These are phyloP conservation scores for Chrysaora quinquecirrha DNA, from an alignment of 30 jellyfish, hydroid and myxozoan species.

Conservation along the genomic window DNA sequence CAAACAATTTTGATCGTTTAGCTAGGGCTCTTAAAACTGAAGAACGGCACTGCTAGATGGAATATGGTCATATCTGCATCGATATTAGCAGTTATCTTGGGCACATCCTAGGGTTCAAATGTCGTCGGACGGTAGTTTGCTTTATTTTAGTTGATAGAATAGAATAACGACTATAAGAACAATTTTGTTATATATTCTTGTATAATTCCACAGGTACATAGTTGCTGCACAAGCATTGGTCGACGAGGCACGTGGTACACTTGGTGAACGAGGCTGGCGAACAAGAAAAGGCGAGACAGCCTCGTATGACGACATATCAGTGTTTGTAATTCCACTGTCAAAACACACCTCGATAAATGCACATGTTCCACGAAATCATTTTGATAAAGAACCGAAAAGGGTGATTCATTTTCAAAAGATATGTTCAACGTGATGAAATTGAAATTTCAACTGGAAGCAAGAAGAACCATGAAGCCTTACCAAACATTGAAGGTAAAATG, in stretches of 20 bases:
- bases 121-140: no score
- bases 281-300: constrained; percentile 87
- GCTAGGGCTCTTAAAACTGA: no score
- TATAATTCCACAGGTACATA: constrained; percentile 68
- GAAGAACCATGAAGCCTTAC: not conserved
- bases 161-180: no score
- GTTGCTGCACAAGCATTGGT: constrained; percentile 98
- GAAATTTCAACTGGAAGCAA: constrained; percentile 21
- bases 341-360: constrained; percentile 10
- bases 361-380: not conserved
- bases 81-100: no score
- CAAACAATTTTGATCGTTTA: no score
- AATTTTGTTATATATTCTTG: no score
- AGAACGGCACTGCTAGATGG: no score
- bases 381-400: not conserved
- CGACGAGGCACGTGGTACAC: constrained; percentile 94
- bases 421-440: constrained; percentile 44
- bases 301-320: constrained; percentile 96
- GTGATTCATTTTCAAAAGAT: constrained; percentile 51
- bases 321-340: constrained; percentile 88
- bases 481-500: not conserved
- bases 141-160: no score
- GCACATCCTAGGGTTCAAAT: no score
- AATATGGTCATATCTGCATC: no score
- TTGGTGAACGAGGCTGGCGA: constrained; percentile 98